Evolutionary conservation across 2,888 invertebrate species (phyloP).

Genomic region (Tortricodes alternella): DNA sequence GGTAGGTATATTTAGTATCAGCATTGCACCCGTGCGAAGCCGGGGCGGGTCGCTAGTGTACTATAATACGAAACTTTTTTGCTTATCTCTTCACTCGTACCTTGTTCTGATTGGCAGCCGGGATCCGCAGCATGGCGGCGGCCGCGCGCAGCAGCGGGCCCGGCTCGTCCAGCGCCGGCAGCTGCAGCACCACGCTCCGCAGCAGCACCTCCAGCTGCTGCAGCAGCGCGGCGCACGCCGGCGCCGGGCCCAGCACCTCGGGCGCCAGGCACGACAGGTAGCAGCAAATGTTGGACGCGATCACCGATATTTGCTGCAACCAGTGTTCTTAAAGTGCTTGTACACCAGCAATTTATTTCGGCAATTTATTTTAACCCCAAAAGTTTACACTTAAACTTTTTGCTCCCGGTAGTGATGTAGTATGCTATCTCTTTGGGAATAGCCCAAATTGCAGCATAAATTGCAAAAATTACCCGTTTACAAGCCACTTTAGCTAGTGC

Average conservation of each 20-base stretch:
- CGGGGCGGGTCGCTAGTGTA: not conserved
- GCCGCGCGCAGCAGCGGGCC: constrained; percentile 89
- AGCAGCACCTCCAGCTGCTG: constrained; percentile 94
- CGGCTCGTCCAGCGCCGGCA: constrained; percentile 87
- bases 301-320: constrained; percentile 85
- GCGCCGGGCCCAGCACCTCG: constrained; percentile 87
- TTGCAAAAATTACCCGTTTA: no score
- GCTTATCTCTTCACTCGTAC: constrained; percentile 46
- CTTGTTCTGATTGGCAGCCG: constrained; percentile 91
- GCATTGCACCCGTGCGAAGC: no score
- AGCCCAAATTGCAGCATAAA: no score
- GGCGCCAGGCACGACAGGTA: constrained; percentile 96
- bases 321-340: not conserved
- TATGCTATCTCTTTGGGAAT: no score
- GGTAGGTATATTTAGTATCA: no score
- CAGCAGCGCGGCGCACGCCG: constrained; percentile 89
- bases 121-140: constrained; percentile 91
- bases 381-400: no score
- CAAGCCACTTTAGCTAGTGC: no score
- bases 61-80: no score
- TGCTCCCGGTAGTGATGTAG: no score
- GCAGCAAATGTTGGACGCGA: constrained; percentile 95
- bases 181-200: constrained; percentile 87
- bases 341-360: not conserved
- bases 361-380: no score